Percentiles rank a stretch among this genome's conserved stretches.
Evolutionary conservation across 2,888 invertebrate genomes (phyloP).

Genomic region (Xestia sexstrigata): DNA sequence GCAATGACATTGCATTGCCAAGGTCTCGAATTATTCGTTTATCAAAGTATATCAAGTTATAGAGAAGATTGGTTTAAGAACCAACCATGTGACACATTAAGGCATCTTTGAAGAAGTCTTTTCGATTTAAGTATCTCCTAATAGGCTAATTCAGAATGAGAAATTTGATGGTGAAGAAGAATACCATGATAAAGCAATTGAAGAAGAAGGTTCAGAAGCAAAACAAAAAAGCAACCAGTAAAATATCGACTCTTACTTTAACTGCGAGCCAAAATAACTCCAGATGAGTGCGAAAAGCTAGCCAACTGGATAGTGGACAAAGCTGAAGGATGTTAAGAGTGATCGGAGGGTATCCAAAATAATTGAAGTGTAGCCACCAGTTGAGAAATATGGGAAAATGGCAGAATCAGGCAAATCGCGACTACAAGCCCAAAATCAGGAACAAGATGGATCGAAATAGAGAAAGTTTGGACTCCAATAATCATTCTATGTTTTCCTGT

Average conservation of each 20-base stretch:
- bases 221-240: not conserved
- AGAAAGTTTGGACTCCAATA: not conserved
- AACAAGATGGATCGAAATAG: not conserved
- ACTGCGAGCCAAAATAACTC: not conserved
- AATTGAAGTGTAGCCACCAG: not conserved
- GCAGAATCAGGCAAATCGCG: not conserved
- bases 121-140: not conserved
- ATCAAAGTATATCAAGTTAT: no score
- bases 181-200: not conserved
- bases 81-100: not conserved
- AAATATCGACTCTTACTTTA: not conserved
- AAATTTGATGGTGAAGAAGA: not conserved
- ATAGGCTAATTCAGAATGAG: not conserved
- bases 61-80: not conserved
- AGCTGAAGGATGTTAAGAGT: not conserved
- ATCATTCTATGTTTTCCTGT: not conserved
- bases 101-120: not conserved
- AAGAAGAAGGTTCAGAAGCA: not conserved
- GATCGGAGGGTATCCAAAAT: not conserved
- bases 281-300: not conserved
- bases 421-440: not conserved
- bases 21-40: not conserved
- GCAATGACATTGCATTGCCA: not conserved
- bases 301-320: not conserved
- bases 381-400: not conserved